Evolutionary conservation across 2,113 vertebrate species (phyloP).

Genomic region (Tamias sibiricus): DNA sequence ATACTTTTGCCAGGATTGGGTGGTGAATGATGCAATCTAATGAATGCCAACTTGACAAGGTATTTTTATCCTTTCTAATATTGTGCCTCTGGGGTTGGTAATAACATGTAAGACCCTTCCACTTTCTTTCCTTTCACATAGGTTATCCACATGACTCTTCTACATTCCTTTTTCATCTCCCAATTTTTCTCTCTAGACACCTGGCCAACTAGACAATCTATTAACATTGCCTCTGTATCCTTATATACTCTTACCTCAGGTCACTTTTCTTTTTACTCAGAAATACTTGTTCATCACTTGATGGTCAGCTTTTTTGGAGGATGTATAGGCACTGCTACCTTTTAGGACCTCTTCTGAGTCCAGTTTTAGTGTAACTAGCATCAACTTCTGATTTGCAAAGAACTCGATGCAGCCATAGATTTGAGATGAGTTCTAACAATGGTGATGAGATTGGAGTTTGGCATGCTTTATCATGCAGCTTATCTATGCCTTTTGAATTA

Average conservation of each 20-base stretch:
- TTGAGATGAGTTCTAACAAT: neutral
- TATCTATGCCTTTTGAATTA: neutral
- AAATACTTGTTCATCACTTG: neutral
- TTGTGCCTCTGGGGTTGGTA: neutral
- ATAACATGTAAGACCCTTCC: neutral
- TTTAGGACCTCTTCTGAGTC: neutral
- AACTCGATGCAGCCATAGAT: accelerated
- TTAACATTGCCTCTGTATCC: neutral
- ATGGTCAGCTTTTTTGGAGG: neutral
- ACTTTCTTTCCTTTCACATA: neutral
- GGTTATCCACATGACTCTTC: neutral
- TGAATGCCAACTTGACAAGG: neutral
- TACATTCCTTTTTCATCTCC: neutral
- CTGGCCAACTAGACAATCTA: neutral
- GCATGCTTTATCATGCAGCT: neutral
- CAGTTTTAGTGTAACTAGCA: neutral
- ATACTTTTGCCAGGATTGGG: accelerated
- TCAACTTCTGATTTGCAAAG: neutral
- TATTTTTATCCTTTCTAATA: neutral
- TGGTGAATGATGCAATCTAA: neutral
- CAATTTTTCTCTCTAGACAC: neutral
- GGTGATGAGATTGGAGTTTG: neutral
- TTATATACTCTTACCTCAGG: neutral
- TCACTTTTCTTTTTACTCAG: neutral
- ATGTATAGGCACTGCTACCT: neutral